Evolutionary conservation across 1,140 invertebrate species (phyloP).

Genomic region (Drosophila watanabei): DNA sequence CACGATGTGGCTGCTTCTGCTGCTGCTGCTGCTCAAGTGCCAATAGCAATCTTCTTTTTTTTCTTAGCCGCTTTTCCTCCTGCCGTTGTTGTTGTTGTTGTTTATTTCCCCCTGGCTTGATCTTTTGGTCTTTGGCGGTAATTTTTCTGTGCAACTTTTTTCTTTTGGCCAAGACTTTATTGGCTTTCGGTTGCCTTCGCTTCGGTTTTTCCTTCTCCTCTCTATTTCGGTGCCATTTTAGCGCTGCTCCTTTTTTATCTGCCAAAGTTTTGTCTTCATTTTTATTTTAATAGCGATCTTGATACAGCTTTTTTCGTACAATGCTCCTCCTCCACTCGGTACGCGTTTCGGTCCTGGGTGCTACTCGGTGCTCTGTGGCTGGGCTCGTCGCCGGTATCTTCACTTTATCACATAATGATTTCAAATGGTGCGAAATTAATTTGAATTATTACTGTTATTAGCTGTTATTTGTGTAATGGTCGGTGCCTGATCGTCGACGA

Average conservation of each 20-base stretch:
- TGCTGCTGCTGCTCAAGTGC: constrained; percentile 71
- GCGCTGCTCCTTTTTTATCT: constrained; percentile 63
- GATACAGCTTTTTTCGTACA: constrained; percentile 29
- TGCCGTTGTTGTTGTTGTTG: constrained; percentile 66
- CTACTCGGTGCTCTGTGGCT: neutral
- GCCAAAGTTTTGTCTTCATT: constrained; percentile 80
- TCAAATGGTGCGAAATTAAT: constrained; percentile 77
- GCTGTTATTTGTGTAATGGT: constrained; percentile 64
- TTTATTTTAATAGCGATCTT: constrained; percentile 82
- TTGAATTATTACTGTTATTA: constrained; percentile 83
- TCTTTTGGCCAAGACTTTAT: constrained; percentile 61
- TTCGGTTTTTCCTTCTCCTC: constrained; percentile 53
- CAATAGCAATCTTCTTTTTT: constrained; percentile 76
- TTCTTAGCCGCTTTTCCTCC: constrained; percentile 57
- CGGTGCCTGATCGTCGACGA: constrained; percentile 30
- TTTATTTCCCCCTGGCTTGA: constrained; percentile 80
- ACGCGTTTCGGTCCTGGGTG: neutral
- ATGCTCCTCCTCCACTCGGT: constrained; percentile 10
- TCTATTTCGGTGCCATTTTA: constrained; percentile 60
- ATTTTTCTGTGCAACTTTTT: constrained; percentile 77
- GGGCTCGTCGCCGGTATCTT: constrained; percentile 27
- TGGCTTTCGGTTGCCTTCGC: constrained; percentile 57
- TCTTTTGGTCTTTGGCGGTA: constrained; percentile 84
- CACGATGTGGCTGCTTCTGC: constrained; percentile 63
- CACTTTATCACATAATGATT: constrained; percentile 78